These are phyloP conservation scores for Tokudaia tokunoshimensis DNA, from an alignment of 2,797 vertebrate species.

Conservation along the genomic window DNA sequence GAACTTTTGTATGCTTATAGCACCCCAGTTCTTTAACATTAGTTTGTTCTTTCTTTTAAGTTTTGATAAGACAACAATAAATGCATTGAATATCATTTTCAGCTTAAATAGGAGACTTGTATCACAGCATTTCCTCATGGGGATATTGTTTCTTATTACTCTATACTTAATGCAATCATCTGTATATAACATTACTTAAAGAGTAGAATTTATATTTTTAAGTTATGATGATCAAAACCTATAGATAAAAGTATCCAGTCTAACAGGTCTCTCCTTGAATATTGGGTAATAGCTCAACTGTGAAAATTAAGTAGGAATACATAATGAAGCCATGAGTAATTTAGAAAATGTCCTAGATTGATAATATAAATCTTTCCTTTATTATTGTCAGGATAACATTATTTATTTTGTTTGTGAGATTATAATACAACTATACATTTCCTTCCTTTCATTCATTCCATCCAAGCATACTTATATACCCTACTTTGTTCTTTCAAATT, in stretches of 20 bases:
- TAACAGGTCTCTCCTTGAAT: not conserved
- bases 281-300: not conserved
- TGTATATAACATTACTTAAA: not conserved
- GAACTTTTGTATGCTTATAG: not conserved
- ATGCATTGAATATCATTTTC: not conserved
- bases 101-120: fast-evolving
- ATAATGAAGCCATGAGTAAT: not conserved
- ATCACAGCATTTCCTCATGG: not conserved
- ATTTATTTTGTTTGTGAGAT: not conserved
- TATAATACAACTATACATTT: not conserved
- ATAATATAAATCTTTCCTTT: fast-evolving
- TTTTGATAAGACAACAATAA: not conserved
- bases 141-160: not conserved
- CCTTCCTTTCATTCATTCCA: not conserved
- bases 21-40: not conserved
- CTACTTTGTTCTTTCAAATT: not conserved
- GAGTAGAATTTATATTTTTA: not conserved
- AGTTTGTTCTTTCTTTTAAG: not conserved
- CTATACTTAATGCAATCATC: not conserved
- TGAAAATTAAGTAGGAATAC: not conserved
- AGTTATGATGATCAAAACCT: not conserved
- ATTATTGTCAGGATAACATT: not conserved
- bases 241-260: not conserved
- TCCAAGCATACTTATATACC: not conserved
- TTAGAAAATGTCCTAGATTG: not conserved